Conservation (phyloP, 1,140 invertebrate genomes). For the Bombus breviceps region DNA sequence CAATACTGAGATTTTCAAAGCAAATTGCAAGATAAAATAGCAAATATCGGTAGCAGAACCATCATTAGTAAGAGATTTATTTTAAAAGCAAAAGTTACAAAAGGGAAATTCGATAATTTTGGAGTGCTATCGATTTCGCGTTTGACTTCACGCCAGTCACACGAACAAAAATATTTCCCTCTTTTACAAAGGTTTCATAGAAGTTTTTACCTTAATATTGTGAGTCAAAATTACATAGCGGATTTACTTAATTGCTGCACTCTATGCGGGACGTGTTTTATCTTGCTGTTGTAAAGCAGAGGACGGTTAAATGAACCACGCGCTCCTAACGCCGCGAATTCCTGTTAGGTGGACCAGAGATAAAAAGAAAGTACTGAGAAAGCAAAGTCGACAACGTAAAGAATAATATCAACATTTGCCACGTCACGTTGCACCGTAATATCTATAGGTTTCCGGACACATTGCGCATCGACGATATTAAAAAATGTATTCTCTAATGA, state of each 20-base stretch:
- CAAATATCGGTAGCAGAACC: neutral
- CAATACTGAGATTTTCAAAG: neutral
- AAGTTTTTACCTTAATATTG: neutral
- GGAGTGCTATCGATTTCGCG: neutral
- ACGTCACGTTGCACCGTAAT: neutral
- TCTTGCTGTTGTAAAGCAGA: neutral
- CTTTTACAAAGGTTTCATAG: neutral
- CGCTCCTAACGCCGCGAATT: neutral
- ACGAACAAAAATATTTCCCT: neutral
- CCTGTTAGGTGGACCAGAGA: neutral
- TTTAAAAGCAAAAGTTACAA: neutral
- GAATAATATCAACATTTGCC: neutral
- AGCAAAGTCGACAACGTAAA: neutral
- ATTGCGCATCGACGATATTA: neutral
- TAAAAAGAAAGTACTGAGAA: neutral
- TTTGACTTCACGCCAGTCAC: neutral
- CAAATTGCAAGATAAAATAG: neutral
- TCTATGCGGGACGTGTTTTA: neutral
- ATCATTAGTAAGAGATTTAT: too few species aligned
- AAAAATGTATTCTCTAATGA: slow-evolving; percentile 16
- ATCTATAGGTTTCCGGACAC: neutral
- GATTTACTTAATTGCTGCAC: neutral
- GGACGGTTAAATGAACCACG: slow-evolving; percentile 2
- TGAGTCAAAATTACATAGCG: neutral
- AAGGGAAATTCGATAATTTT: neutral